Base-by-base conservation (phyloP, 1,140 invertebrate genomes). In the Orussus abietinus region DNA sequence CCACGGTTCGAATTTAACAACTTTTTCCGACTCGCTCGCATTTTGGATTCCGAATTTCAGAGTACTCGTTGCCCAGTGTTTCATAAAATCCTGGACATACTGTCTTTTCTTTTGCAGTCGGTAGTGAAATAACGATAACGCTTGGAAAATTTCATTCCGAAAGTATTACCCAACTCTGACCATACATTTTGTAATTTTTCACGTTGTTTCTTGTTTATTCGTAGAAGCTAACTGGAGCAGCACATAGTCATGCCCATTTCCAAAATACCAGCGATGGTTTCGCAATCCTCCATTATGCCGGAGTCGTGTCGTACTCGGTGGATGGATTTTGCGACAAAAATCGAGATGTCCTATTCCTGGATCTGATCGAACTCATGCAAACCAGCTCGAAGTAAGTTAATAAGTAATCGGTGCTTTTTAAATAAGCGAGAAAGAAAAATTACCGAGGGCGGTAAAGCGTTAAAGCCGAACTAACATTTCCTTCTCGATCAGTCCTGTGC, bases 281-380 rank as follows among this genome's bases (percentile, higher is more conserved):
- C 58, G 60, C 79, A 5, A 77, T 88, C 31, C 77, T 79, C 44
- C 86, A 89, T 61, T 89, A 87, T 63, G 86, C 86, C 12, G 86
- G 86, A 5, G 77, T 80, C 48, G 85, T 88, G 4, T 74, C 72
- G 11, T 88, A 88, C 59, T 75, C 80, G 43, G 77, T 83, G 15
- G 78, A 82, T 15, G 82, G 81, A n/a, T 89, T 89, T 61, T 85
- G 84, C 66, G 86, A 88, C 51, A 78, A 82, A 53, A 89, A 89
- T 64, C 75, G 84, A 36, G 86, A 90, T 57, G 81, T 86, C 17
- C 70, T 90, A 5, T 85, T 86, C 59, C 66, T 72, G 17, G 86
- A 88, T 62, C 75, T 88, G 13, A 80, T 88, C 51, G 78, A 82
- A 52, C 64, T 88, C 4, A 87, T 88, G 84, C 81, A 86, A 53